Evolutionary conservation across 92 coral and sea anemone species (phyloP).

Genomic region (Pocillopora grandis): DNA sequence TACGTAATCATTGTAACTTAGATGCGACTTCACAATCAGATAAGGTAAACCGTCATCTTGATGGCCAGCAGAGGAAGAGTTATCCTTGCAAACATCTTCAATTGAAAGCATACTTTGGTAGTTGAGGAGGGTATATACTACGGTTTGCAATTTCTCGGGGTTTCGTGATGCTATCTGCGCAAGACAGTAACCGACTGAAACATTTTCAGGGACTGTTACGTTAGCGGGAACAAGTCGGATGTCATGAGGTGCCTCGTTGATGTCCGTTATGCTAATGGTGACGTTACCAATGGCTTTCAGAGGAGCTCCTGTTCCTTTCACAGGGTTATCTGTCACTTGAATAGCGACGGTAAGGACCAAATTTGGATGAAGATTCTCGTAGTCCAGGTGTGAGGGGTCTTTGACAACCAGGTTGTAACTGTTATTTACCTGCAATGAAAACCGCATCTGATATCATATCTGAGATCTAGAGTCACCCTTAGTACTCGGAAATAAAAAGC

Average conservation of each 20-base stretch:
- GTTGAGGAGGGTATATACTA: conserved; percentile 61
- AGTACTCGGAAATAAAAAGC: too few species aligned
- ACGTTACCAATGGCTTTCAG: conserved; percentile 57
- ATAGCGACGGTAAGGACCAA: conserved; percentile 61
- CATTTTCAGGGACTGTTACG: conserved; percentile 69
- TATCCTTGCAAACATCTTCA: conserved; percentile 37
- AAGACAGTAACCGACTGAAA: conserved; percentile 64
- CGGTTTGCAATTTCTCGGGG: conserved; percentile 74
- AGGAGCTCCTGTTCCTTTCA: conserved; percentile 50
- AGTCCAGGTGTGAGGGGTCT: conserved; percentile 73
- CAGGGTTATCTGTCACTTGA: conserved; percentile 76
- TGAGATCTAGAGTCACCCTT: neutral
- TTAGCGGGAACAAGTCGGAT: conserved; percentile 51
- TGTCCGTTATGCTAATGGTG: conserved; percentile 57
- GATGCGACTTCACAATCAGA: conserved; percentile 48
- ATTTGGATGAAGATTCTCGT: conserved; percentile 69
- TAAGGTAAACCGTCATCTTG: conserved; percentile 26
- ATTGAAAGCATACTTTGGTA: conserved; percentile 58
- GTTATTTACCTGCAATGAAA: conserved; percentile 59
- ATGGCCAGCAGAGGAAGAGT: conserved; percentile 29
- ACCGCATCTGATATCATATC: neutral
- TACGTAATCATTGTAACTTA: conserved; percentile 61
- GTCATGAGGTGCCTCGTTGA: conserved; percentile 78
- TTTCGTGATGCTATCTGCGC: conserved; percentile 71
- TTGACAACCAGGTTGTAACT: conserved; percentile 57